Evolutionary conservation across 2,113 vertebrate genomes (phyloP).

Genomic region (Mesoclemmys tuberculata): DNA sequence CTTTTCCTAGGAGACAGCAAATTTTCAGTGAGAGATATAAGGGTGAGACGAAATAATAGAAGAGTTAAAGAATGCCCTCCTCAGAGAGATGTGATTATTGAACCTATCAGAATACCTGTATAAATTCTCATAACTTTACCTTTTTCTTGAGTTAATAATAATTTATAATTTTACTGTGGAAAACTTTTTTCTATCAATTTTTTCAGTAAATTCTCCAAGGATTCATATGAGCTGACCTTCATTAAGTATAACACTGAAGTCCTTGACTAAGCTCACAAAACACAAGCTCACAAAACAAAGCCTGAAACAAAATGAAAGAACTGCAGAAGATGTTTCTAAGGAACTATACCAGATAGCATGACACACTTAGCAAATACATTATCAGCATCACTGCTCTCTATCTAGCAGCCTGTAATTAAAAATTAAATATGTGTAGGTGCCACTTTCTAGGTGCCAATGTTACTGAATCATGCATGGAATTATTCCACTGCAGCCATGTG

Average conservation of each 20-base stretch:
- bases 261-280: neutral
- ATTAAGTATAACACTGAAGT: neutral
- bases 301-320: neutral
- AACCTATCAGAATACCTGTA: neutral
- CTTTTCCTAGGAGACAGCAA: neutral
- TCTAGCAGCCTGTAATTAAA: constrained; percentile 47
- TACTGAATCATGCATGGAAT: constrained; percentile 1
- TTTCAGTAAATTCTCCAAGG: neutral
- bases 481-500: neutral
- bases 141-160: neutral
- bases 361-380: constrained; percentile 4
- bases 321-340: neutral
- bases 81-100: neutral
- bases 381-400: neutral
- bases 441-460: constrained; percentile 9
- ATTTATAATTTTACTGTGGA: neutral
- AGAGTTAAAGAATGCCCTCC: neutral
- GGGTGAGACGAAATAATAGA: neutral
- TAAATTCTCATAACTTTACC: neutral
- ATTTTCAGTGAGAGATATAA: neutral
- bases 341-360: neutral
- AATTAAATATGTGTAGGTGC: neutral
- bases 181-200: neutral
- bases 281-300: neutral
- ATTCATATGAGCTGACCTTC: neutral